Percentiles rank a stretch among this genome's conserved stretches.
Conservation (phyloP, 2,888 invertebrate species). For the Punctoribates punctum region DNA sequence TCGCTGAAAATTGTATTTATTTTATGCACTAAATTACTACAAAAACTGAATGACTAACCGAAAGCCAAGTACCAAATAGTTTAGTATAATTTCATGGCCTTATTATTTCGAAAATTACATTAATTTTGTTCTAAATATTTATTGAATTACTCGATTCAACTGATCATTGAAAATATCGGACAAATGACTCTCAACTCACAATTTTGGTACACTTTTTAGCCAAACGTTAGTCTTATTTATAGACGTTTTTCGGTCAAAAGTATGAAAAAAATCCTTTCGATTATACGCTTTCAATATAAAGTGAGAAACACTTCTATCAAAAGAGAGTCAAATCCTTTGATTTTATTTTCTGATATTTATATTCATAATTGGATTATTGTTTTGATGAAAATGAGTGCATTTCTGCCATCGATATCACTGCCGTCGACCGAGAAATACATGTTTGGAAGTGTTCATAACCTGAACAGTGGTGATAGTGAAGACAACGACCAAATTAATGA, state of each 20-base stretch:
- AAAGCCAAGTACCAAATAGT: background rate
- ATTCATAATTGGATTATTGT: slow-evolving; percentile 34
- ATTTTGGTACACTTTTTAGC: background rate
- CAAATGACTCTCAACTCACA: background rate
- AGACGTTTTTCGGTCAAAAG: background rate
- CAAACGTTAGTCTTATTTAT: background rate
- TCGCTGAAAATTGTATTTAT: too few species aligned
- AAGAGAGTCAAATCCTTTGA: background rate
- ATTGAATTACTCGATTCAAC: too few species aligned
- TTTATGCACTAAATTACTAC: background rate
- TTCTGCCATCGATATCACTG: slow-evolving; percentile 21
- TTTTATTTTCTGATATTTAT: slow-evolving; percentile 15
- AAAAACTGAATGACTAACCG: background rate
- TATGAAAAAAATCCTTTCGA: slow-evolving; percentile 18
- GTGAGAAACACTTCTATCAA: background rate
- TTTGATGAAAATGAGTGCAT: slow-evolving; percentile 25
- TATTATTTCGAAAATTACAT: background rate
- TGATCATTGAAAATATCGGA: background rate
- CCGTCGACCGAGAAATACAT: slow-evolving; percentile 6
- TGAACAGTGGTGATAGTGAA: background rate
- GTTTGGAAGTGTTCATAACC: slow-evolving; percentile 17
- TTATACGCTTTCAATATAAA: background rate
- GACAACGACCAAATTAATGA: background rate
- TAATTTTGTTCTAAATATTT: slow-evolving; percentile 1
- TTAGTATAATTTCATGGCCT: background rate